Evolutionary conservation across 2,888 invertebrate genomes (phyloP), one percentile per base, ranked within the genome.

Genomic region (Sarcophaga carnaria): DNA sequence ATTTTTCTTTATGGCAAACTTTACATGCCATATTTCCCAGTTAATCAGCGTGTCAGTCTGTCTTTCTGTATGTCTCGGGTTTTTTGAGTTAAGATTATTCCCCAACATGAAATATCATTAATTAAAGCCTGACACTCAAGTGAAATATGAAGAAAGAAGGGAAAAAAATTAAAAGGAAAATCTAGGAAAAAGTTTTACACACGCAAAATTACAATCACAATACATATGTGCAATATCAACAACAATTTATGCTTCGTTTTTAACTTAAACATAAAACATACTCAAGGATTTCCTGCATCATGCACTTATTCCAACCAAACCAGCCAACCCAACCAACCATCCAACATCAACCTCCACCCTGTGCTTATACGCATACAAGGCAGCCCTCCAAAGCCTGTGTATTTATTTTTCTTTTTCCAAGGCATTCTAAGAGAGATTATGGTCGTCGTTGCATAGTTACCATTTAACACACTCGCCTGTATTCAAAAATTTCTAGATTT

Each of bases 251-350:
- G 12, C 14, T 54, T 54, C 54, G 54, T 54, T 54, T 54, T 54
- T 17, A 63, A 71, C 49, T 69, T 80, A 69, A 69, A 69, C 69
- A 81, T 81, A 81, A 81, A 54, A 54, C 17, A 69, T 81, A 75
- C 75, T 81, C 69, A 69, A 81, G 81, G 81, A 81, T 81, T 54
- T 81, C 81, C 81, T 81, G 70, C 75, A 76, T 81, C 63, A 64
- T 80, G 37, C 54, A 80, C 27, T 54, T 54, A 14, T 54, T 54
- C 14, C 17, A 14, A 54, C 5, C 54, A 17, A 37, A 10, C 37
- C 54, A 14, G 8, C 54, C 54, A 54, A 3, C 49, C 3, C 14
- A 12, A 49, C 49, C 49, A 14, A 14, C 17, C 17, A 54, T 37
- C 37, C 37, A 37, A 37, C 10, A 37, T 37, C 37, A 37, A 37